A percentile compares a stretch with the other conserved stretches of the same genome.
Evolutionary conservation across 2,888 invertebrate species (phyloP).

Genomic region (Caenorhabditis imperialis): DNA sequence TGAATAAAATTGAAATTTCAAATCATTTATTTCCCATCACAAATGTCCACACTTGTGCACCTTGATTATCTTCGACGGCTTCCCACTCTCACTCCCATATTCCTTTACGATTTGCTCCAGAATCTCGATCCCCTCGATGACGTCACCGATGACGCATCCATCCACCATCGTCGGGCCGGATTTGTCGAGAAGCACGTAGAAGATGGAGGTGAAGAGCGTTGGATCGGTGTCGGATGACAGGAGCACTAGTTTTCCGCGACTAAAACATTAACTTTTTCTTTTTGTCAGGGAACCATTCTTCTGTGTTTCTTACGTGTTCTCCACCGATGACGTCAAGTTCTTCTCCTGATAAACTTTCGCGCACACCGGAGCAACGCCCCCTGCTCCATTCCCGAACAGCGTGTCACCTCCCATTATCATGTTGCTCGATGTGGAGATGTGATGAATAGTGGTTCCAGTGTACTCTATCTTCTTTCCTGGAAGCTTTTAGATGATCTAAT

Average conservation of each 20-base stretch:
- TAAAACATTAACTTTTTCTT: neutral
- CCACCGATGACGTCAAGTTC: slow-evolving; percentile 19
- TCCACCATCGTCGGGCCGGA: slow-evolving; percentile 29
- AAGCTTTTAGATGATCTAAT: neutral
- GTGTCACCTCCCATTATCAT: slow-evolving; percentile 50
- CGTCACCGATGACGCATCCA: slow-evolving; percentile 45
- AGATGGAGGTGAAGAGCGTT: slow-evolving; percentile 37
- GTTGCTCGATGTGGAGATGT: slow-evolving; percentile 40
- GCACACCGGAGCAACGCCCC: slow-evolving; percentile 40
- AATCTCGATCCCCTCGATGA: slow-evolving; percentile 43
- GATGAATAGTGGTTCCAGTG: slow-evolving; percentile 37
- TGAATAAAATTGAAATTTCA: too few relatives aligned
- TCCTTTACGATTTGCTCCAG: slow-evolving; percentile 37
- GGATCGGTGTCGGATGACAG: slow-evolving; percentile 38
- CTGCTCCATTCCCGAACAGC: slow-evolving; percentile 36
- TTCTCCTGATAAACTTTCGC: slow-evolving; percentile 29
- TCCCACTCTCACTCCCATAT: slow-evolving; percentile 42
- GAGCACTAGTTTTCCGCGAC: slow-evolving; percentile 45
- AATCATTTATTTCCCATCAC: slow-evolving; percentile 5
- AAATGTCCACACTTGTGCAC: slow-evolving; percentile 50
- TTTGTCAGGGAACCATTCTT: neutral
- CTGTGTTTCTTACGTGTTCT: slow-evolving; percentile 17
- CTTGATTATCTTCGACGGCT: slow-evolving; percentile 20
- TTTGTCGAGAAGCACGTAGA: slow-evolving; percentile 45
- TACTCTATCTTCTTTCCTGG: slow-evolving; percentile 36